A percentile compares a stretch with the other conserved stretches of the same genome.
Conservation (phyloP, 2,113 vertebrate species). For the Phaethornis superciliosus region DNA sequence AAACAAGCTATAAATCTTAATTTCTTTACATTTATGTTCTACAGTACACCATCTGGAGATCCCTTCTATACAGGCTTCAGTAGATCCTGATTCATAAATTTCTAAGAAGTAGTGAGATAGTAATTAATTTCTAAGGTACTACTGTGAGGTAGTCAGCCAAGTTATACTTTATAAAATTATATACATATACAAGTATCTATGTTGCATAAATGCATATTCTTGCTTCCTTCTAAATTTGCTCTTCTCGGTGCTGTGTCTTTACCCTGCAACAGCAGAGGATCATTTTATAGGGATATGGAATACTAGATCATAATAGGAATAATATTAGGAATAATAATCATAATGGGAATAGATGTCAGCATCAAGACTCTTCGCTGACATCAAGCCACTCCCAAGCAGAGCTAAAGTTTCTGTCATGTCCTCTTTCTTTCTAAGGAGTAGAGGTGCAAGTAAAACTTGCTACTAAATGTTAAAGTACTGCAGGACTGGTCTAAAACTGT, state of each 20-base stretch:
- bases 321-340: no score
- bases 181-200: fast-evolving
- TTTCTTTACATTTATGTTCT: background rate
- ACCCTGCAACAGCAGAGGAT: background rate
- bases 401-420: background rate
- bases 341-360: background rate
- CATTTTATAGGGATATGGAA: background rate
- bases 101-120: background rate
- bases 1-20: background rate
- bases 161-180: background rate
- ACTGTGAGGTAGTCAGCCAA: conserved; percentile 18
- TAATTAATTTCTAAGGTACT: background rate
- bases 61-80: background rate
- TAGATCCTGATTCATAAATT: conserved; percentile 28
- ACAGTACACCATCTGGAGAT: background rate
- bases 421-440: background rate
- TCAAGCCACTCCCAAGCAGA: background rate
- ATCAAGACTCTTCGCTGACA: background rate
- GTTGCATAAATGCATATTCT: background rate
- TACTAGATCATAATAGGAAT: background rate
- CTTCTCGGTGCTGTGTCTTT: background rate
- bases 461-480: background rate
- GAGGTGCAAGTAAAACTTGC: background rate
- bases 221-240: background rate
- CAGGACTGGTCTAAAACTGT: background rate